A percentile compares a stretch with the other conserved stretches of the same genome.
phyloP scores from a whole-genome alignment of 1,140 invertebrate genomes.

The Brachionus rotundiformis region DNA sequence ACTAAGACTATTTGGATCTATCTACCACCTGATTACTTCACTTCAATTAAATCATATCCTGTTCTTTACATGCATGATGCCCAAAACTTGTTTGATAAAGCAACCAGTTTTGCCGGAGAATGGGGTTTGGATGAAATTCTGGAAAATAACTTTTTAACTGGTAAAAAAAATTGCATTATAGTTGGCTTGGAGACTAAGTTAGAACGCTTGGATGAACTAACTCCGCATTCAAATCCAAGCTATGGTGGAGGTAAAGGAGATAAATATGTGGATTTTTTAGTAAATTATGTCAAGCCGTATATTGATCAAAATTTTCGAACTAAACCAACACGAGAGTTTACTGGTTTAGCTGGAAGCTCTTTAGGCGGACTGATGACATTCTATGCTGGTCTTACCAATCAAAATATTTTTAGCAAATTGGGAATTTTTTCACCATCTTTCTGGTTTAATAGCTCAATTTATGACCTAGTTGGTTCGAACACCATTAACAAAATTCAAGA shows the following conservation, averaged over 20 bases:
- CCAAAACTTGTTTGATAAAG: slow-evolving; percentile 47
- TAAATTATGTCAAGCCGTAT: slow-evolving; percentile 35
- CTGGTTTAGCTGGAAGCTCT: slow-evolving; percentile 34
- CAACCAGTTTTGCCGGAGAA: slow-evolving; percentile 35
- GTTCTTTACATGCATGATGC: slow-evolving; percentile 49
- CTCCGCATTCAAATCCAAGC: slow-evolving; percentile 26
- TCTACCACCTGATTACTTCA: slow-evolving; percentile 37
- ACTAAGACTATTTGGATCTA: slow-evolving; percentile 50
- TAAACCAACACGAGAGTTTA: slow-evolving; percentile 1
- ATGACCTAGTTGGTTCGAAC: neutral
- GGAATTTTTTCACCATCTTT: slow-evolving; percentile 45
- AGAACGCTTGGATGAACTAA: slow-evolving; percentile 29
- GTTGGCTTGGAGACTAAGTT: slow-evolving; percentile 31
- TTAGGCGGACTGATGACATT: slow-evolving; percentile 30
- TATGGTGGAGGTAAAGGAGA: slow-evolving; percentile 36
- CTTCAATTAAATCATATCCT: slow-evolving; percentile 13
- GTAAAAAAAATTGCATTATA: neutral
- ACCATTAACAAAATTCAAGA: neutral
- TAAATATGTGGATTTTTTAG: slow-evolving; percentile 45
- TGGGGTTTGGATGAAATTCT: slow-evolving; percentile 48
- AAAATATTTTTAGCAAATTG: slow-evolving; percentile 45
- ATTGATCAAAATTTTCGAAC: slow-evolving; percentile 48
- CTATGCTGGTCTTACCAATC: slow-evolving; percentile 34
- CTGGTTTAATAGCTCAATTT: slow-evolving; percentile 35
- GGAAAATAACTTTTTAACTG: neutral